Evolutionary conservation across 1,140 invertebrate genomes (phyloP), one percentile per base, ranked within the genome.

Genomic region (Hylaeus volcanicus): DNA sequence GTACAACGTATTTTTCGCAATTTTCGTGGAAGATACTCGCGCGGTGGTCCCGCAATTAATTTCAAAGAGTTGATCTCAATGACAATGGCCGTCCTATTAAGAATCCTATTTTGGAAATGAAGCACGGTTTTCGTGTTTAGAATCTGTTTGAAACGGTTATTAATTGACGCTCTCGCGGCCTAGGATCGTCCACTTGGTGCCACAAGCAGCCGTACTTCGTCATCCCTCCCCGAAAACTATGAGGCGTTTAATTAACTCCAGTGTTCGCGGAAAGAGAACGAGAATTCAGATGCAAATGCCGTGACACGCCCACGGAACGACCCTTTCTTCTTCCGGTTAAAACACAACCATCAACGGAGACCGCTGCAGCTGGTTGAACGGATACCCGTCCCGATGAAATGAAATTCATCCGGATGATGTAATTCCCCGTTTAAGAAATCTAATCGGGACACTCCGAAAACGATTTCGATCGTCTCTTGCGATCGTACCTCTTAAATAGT

Each of bases 181-280:
- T 74, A 71, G 85, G 80, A 85, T 82, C 79, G 86, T 87, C 89
- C 90, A 91, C 90, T 91, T 81, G 86, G 84, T 90, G 90, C 87
- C 90, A 88, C 66, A 48, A 74, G 74, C 86, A 88, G 76, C 70
- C 78, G 80, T 87, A 74, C 83, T 86, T 68, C 73, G 76, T 86
- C 86, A 81, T 79, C 79, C 82, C 63, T 71, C 79, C 79, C 84
- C 86, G 88, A 90, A 91, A 91, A 92, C 90, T 89, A 90, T 89
- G 88, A 89, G 85, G 81, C 88, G 89, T 91, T 92, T 92, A 92
- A 92, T 92, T 92, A 92, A 92, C 90, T 89, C 75, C 70, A 76
- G 79, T 80, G 39, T 82, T 78, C 76, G 60, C 66, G 58, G 64
- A 79, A 80, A 86, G 81, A 80, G 85, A 83, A 70, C 65, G 82